Evolutionary conservation across 1,140 invertebrate species (phyloP).

Genomic region (Drosophila ambigua): DNA sequence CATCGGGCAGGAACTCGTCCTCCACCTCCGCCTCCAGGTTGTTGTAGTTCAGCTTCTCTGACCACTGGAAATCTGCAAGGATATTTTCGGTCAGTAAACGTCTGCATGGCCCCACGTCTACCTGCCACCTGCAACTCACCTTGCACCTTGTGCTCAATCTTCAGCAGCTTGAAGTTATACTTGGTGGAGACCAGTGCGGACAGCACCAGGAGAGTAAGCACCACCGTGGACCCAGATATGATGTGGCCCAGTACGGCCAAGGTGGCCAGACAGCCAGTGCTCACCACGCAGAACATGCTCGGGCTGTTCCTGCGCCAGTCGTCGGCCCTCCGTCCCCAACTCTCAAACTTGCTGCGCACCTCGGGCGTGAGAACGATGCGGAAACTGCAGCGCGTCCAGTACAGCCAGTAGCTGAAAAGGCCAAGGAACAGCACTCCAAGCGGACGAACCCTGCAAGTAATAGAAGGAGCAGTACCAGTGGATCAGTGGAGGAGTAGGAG

Average conservation of each 20-base stretch:
- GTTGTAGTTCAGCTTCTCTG: slow-evolving; percentile 65
- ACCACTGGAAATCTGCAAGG: slow-evolving; percentile 66
- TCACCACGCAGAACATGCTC: slow-evolving; percentile 69
- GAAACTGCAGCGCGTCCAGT: slow-evolving; percentile 74
- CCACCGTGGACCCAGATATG: slow-evolving; percentile 69
- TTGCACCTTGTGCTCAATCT: slow-evolving; percentile 56
- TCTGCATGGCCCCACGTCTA: background rate
- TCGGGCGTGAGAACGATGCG: slow-evolving; percentile 69
- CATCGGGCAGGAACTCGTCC: slow-evolving; percentile 81
- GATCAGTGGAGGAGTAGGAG: background rate
- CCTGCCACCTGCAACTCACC: slow-evolving; percentile 37
- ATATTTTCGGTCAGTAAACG: background rate
- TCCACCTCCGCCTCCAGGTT: slow-evolving; percentile 65
- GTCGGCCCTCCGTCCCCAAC: slow-evolving; percentile 40
- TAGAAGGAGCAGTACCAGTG: background rate
- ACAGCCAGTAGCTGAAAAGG: slow-evolving; percentile 72
- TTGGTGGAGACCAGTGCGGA: slow-evolving; percentile 71
- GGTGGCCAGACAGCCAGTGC: slow-evolving; percentile 54
- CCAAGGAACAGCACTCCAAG: slow-evolving; percentile 70
- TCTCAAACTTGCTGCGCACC: slow-evolving; percentile 54
- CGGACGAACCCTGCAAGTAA: slow-evolving; percentile 60
- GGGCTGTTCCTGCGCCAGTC: slow-evolving; percentile 57
- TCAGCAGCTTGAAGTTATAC: slow-evolving; percentile 72
- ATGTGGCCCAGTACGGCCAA: slow-evolving; percentile 76
- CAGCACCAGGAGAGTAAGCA: slow-evolving; percentile 61